Base-by-base conservation (phyloP, 2,888 invertebrate species). In the Archips crataeganus region DNA sequence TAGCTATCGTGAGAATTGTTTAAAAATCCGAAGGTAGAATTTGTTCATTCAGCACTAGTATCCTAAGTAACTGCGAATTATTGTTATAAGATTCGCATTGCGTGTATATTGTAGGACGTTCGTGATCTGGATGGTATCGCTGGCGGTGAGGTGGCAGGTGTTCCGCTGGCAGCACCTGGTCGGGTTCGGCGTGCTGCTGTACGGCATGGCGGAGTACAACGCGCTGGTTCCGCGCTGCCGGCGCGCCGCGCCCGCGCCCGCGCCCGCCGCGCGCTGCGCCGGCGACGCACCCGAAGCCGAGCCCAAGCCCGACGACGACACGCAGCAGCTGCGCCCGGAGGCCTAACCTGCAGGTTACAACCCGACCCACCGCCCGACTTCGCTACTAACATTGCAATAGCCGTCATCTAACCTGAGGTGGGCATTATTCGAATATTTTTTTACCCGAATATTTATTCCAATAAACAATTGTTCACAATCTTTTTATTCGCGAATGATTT, bases 171-270 rank as follows among this genome's bases (percentile, higher is more conserved):
- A 97, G 75, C 97, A 98, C 95, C 91, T 98, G 57, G 87, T 98
- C 79, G 98, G 98, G 5, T 98, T 98, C 86, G 82, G 95, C 0
- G 89, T 97, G 9, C 94, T 99, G 2, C 92, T 98, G 71, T 84
- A 96, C 73, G 99, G 99, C 76, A 98, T 98, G 96, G 96, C 97
- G 80, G 91, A 97, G 66, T 99, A 99, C 93, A 98, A 98, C 81
- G 95, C 96, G 60, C 85, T 96, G 0, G 78, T 96, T 4, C 89
- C 84, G 70, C 82, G 77, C 42, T 91, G 78, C 83, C 82, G 80
- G 86, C 80, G 85, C 79, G 11, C 49, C 6, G 75, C 79, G 49
- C 36, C 63, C 86, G 75, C 80, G 39, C 23, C 23, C 23, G 23
- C 68, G 62, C 34, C 49, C 47, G 64, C 11, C 61, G 80, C 6